phyloP scores from a whole-genome alignment of 2,797 vertebrate genomes.

The Rachycentron canadum region DNA sequence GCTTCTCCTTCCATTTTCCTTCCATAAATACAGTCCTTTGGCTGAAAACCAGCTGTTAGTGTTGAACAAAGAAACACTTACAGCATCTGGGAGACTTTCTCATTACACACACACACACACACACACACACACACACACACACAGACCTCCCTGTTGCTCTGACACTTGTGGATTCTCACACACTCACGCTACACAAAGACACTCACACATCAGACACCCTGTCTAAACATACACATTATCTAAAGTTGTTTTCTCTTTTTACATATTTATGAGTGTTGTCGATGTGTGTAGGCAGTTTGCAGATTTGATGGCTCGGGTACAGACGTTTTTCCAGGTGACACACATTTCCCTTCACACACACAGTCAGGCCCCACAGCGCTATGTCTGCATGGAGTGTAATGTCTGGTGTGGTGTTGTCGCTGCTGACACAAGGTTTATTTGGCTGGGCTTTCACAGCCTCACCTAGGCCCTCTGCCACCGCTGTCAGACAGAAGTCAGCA shows the following conservation, averaged over 20 bases:
- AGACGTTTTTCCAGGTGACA: conserved; percentile 75
- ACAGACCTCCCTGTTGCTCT: conserved; percentile 41
- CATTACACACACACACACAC: conserved; percentile 49
- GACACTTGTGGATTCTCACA: conserved; percentile 36
- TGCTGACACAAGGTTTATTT: conserved; percentile 77
- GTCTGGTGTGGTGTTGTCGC: conserved; percentile 70
- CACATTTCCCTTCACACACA: conserved; percentile 66
- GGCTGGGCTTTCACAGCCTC: conserved; percentile 72
- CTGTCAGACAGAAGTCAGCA: conserved; percentile 73
- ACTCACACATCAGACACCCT: conserved; percentile 18
- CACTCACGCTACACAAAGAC: conserved; percentile 15
- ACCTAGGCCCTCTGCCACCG: conserved; percentile 60
- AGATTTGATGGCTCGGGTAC: conserved; percentile 28
- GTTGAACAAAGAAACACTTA: conserved; percentile 77
- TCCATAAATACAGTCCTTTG: conserved; percentile 75
- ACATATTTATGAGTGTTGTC: background rate
- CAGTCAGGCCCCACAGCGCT: conserved; percentile 31
- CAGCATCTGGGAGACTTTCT: conserved; percentile 69
- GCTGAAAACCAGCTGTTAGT: conserved; percentile 78
- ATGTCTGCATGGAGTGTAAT: conserved; percentile 67
- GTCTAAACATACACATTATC: background rate
- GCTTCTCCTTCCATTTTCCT: conserved; percentile 68
- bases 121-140: conserved; percentile 22
- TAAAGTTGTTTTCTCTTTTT: background rate
- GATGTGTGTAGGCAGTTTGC: background rate